These are phyloP conservation scores for Nemotelus pantherinus DNA, from an alignment of 2,888 invertebrate genomes.

Conservation along the genomic window DNA sequence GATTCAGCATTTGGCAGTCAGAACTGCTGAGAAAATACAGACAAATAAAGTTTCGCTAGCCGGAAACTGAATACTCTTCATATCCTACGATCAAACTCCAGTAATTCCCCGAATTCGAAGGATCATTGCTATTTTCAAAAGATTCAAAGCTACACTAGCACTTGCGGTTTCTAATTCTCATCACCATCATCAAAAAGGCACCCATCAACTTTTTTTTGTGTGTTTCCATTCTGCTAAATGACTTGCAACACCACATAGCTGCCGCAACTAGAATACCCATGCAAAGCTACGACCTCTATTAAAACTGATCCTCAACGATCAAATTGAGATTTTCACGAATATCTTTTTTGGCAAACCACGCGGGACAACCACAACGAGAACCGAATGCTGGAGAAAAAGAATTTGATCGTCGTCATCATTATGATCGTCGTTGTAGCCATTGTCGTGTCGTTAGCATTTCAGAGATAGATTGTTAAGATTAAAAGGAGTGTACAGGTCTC, in stretches of 20 bases:
- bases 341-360: neutral
- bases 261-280: neutral
- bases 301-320: conserved; percentile 11
- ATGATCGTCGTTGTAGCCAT: neutral
- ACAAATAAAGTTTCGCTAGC: too few relatives aligned
- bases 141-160: too few relatives aligned
- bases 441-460: conserved; percentile 1
- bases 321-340: conserved; percentile 14
- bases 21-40: too few relatives aligned
- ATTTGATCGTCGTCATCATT: neutral
- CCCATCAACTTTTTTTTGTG: too few relatives aligned
- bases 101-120: too few relatives aligned
- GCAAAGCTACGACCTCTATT: conserved; percentile 4
- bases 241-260: neutral
- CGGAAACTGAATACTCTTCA: too few relatives aligned
- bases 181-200: too few relatives aligned
- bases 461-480: conserved; percentile 13
- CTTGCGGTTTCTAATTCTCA: too few relatives aligned
- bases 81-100: too few relatives aligned
- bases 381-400: neutral
- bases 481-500: conserved; percentile 22
- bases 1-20: too few relatives aligned
- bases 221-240: neutral
- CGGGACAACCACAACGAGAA: neutral
- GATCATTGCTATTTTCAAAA: too few relatives aligned